Evolutionary conservation across 2,888 invertebrate species (phyloP).

Genomic region (Plagodis pulveraria): DNA sequence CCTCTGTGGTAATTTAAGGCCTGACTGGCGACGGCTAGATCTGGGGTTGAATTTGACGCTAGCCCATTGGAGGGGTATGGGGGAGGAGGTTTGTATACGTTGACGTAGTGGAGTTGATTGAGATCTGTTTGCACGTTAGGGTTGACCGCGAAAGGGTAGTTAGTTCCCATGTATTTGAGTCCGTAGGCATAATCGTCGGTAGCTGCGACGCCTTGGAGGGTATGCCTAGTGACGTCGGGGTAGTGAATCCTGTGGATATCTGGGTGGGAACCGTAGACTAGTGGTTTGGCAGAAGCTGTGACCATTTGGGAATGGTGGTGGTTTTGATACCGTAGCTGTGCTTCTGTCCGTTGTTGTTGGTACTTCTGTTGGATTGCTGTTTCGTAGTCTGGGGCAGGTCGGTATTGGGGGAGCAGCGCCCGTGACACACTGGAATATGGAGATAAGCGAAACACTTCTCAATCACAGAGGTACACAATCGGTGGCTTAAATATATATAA

Average conservation of each 20-base stretch:
- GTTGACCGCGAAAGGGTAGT: slow-evolving; percentile 73
- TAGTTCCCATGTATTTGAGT: slow-evolving; percentile 63
- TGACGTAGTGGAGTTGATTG: slow-evolving; percentile 85
- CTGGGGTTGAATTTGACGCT: slow-evolving; percentile 94
- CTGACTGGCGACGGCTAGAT: slow-evolving; percentile 90
- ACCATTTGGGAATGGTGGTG: slow-evolving; percentile 58
- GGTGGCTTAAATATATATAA: no score
- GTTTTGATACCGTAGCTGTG: slow-evolving; percentile 70
- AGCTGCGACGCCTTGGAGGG: slow-evolving; percentile 48
- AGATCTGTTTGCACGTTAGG: slow-evolving; percentile 72
- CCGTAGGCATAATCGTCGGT: slow-evolving; percentile 70
- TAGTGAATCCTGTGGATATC: slow-evolving; percentile 89
- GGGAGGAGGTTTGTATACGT: slow-evolving; percentile 93
- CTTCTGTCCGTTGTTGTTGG: slow-evolving; percentile 77
- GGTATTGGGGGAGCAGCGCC: slow-evolving; percentile 92
- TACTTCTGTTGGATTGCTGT: slow-evolving; percentile 95
- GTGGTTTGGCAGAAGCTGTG: slow-evolving; percentile 51
- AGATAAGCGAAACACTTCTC: background rate
- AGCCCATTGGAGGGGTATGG: slow-evolving; percentile 91
- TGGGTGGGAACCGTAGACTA: slow-evolving; percentile 89
- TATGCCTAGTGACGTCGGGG: slow-evolving; percentile 87
- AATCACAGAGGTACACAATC: no score
- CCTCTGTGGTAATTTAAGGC: slow-evolving; percentile 78
- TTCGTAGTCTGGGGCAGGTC: slow-evolving; percentile 97
- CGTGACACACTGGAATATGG: slow-evolving; percentile 12